Conservation (phyloP, 2,113 vertebrate species). For the Eulacestoma nigropectus region DNA sequence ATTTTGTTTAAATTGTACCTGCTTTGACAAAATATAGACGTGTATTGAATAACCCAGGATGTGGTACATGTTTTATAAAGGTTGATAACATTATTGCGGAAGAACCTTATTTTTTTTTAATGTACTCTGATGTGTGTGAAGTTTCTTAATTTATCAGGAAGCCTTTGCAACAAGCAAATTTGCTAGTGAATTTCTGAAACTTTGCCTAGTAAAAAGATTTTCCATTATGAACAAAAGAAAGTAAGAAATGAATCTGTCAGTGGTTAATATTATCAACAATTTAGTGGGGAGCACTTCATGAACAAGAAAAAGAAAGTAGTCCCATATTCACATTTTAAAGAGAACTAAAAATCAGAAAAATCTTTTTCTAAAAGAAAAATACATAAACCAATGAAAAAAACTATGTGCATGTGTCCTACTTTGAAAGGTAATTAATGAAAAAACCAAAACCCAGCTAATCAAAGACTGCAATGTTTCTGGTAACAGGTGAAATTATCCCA, state of each 20-base stretch:
- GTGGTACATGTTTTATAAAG: background rate
- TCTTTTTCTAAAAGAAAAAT: background rate
- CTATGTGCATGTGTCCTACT: background rate
- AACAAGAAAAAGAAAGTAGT: background rate
- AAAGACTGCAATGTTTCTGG: background rate
- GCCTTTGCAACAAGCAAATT: background rate
- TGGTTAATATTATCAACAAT: background rate
- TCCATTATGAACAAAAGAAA: background rate
- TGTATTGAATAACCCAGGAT: background rate
- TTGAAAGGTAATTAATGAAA: background rate
- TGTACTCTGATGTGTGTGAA: background rate
- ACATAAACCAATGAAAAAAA: background rate
- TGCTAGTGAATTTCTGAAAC: background rate
- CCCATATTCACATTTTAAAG: background rate
- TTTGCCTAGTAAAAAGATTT: background rate
- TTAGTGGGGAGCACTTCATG: background rate
- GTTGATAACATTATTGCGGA: background rate
- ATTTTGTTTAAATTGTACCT: background rate
- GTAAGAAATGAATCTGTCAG: background rate
- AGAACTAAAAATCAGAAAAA: background rate
- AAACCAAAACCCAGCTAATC: background rate
- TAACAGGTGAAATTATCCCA: background rate
- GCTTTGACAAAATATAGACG: background rate
- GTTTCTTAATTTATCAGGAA: background rate
- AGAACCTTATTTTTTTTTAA: background rate